These are phyloP conservation scores for Mesoligia furuncula DNA, from an alignment of 2,888 invertebrate species.

Conservation along the genomic window DNA sequence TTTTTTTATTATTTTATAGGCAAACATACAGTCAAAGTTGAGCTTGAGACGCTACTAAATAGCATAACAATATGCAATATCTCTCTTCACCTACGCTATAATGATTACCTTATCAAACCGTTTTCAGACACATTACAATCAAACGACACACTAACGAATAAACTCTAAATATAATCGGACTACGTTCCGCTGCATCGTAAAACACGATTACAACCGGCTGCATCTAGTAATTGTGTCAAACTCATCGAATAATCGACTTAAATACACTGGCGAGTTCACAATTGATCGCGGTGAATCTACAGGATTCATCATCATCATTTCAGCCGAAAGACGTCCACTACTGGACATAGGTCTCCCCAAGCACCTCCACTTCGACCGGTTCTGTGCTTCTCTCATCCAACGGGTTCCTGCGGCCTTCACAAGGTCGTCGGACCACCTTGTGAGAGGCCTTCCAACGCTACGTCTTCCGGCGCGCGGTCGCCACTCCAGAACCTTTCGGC, in stretches of 20 bases:
- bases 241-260: constrained; percentile 9
- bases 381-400: too few relatives aligned
- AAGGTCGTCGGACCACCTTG: too few relatives aligned
- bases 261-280: constrained; percentile 15
- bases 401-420: too few relatives aligned
- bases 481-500: too few relatives aligned
- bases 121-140: constrained; percentile 8
- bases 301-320: too few relatives aligned
- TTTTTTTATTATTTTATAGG: background rate
- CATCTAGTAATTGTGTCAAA: constrained; percentile 41
- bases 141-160: background rate
- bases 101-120: constrained; percentile 5
- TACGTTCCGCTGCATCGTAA: constrained; percentile 26
- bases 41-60: background rate
- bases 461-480: too few relatives aligned
- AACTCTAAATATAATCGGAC: constrained; percentile 45
- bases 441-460: too few relatives aligned
- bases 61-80: background rate
- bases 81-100: background rate
- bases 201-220: constrained; percentile 8
- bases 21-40: background rate
- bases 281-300: background rate
- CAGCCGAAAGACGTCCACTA: too few relatives aligned
- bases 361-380: too few relatives aligned
- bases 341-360: too few relatives aligned